These are phyloP conservation scores for Schlechtendalia chinensis DNA, from an alignment of 1,140 invertebrate species.

Conservation along the genomic window DNA sequence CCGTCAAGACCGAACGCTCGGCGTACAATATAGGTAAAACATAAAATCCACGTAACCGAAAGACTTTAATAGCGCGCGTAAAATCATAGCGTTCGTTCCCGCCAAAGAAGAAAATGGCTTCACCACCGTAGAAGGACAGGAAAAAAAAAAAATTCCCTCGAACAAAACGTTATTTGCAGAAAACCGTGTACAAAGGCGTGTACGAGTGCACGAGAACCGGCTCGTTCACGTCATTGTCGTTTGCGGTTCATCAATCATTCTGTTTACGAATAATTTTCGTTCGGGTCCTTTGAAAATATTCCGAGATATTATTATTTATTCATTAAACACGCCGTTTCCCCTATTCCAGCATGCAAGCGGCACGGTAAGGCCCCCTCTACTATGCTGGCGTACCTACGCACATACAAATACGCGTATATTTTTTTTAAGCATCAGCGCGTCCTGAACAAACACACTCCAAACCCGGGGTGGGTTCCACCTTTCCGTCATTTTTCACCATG, in stretches of 20 bases:
- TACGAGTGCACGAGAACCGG: background rate
- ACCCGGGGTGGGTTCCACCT: constrained; percentile 20
- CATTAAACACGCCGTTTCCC: constrained; percentile 22
- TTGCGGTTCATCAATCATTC: constrained; percentile 45
- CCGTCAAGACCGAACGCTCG: background rate
- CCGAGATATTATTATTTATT: constrained; percentile 39
- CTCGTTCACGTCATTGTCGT: constrained; percentile 14
- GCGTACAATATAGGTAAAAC: background rate
- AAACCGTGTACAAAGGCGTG: background rate
- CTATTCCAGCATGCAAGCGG: constrained; percentile 25
- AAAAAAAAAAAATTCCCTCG: constrained; percentile 2
- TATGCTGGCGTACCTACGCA: background rate
- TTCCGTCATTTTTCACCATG: constrained; percentile 39
- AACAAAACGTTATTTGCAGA: constrained; percentile 13
- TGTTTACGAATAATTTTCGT: constrained; percentile 29
- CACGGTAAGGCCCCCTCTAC: background rate
- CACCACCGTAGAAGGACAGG: too few relatives aligned
- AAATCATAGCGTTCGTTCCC: background rate
- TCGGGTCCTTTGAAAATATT: constrained; percentile 27
- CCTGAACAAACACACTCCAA: constrained; percentile 48
- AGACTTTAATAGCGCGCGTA: background rate
- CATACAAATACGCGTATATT: background rate
- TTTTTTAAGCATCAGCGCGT: constrained; percentile 14
- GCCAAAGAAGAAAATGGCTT: background rate
- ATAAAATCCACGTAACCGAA: background rate